phyloP scores from a whole-genome alignment of 2,888 invertebrate species.

The Stenodema calcarata region DNA sequence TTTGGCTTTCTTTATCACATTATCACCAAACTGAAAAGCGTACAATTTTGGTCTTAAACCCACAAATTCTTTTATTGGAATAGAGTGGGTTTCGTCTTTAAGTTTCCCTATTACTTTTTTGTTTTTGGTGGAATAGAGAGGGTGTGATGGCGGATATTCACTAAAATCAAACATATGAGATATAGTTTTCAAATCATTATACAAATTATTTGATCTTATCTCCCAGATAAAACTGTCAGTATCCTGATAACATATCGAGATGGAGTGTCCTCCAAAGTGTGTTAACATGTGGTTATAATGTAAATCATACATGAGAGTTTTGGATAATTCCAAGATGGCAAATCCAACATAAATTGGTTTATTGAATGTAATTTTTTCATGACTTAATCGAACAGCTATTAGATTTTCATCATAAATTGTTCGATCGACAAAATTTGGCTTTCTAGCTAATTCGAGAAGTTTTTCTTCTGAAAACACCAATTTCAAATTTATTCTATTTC shows the following conservation, averaged over 20 bases:
- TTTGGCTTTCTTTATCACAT: conserved; percentile 45
- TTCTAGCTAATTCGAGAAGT: conserved; percentile 5
- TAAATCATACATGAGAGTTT: conserved; percentile 34
- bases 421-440: conserved; percentile 39
- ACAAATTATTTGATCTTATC: conserved; percentile 23
- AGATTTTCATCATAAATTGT: conserved; percentile 41
- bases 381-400: conserved; percentile 26
- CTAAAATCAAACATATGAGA: conserved; percentile 58
- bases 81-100: conserved; percentile 59
- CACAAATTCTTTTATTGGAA: conserved; percentile 59
- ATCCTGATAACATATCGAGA: background rate
- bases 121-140: conserved; percentile 17
- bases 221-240: conserved; percentile 12
- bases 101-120: conserved; percentile 59
- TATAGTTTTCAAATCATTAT: background rate
- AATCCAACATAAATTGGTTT: conserved; percentile 48
- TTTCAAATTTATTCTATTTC: conserved; percentile 43
- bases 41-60: conserved; percentile 59
- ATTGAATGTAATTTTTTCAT: conserved; percentile 35
- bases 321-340: conserved; percentile 35
- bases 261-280: background rate
- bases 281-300: conserved; percentile 38
- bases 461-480: conserved; percentile 16
- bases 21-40: conserved; percentile 34
- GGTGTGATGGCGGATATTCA: background rate